Evolutionary conservation across 2,888 invertebrate genomes (phyloP).

Genomic region (Machimus atricapillus): DNA sequence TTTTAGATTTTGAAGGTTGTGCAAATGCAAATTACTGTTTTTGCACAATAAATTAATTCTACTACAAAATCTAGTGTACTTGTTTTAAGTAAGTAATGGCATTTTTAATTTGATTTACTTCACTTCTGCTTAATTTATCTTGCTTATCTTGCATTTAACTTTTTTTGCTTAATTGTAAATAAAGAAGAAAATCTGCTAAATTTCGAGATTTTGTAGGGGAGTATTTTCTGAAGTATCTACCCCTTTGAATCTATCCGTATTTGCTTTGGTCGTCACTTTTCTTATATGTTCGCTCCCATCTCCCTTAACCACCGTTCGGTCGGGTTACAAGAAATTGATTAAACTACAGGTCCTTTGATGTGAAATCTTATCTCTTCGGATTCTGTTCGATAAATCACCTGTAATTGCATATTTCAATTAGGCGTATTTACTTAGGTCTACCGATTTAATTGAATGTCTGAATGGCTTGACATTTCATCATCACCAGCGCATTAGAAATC

Average conservation of each 20-base stretch:
- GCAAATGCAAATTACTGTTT: not conserved
- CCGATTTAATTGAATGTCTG: not conserved
- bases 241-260: not conserved
- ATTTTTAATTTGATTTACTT: not conserved
- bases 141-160: not conserved
- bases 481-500: not conserved
- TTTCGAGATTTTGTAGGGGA: not conserved
- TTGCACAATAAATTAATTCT: not conserved
- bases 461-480: not conserved
- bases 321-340: not conserved
- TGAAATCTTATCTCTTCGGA: not conserved
- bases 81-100: not conserved
- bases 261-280: not conserved
- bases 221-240: not conserved
- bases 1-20: not conserved
- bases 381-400: not conserved
- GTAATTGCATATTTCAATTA: not conserved
- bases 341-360: not conserved
- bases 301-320: not conserved
- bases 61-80: not conserved
- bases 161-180: not conserved
- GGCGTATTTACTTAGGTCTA: not conserved
- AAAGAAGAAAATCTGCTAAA: not conserved
- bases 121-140: not conserved
- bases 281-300: not conserved